phyloP scores from a whole-genome alignment of 2,888 invertebrate species.

The Cantharis rufa region DNA sequence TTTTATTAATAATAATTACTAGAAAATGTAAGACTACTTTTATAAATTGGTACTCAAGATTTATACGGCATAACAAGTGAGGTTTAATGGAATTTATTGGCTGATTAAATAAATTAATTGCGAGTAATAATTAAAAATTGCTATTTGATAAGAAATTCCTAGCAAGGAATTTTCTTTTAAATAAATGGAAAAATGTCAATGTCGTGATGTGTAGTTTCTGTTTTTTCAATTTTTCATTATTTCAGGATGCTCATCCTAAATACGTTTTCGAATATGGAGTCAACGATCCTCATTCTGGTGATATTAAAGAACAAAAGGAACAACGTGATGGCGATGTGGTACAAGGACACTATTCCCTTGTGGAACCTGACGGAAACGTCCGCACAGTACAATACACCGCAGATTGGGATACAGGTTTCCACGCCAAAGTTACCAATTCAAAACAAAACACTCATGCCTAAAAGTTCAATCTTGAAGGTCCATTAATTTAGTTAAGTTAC shows the following conservation, averaged over 20 bases:
- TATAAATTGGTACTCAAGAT: not conserved
- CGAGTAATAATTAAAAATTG: not conserved
- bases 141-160: not conserved
- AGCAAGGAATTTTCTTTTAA: not conserved
- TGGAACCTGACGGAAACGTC: conserved; percentile 76
- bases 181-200: not conserved
- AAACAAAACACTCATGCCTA: conserved; percentile 35
- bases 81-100: not conserved
- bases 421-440: conserved; percentile 69
- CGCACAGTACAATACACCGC: conserved; percentile 76
- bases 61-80: not conserved
- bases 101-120: not conserved
- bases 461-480: not conserved
- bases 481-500: not conserved
- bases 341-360: conserved; percentile 61
- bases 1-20: not conserved
- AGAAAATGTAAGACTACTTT: not conserved
- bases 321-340: conserved; percentile 75
- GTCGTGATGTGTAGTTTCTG: too few relatives aligned
- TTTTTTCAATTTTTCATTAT: not conserved
- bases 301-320: conserved; percentile 74
- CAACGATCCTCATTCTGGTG: conserved; percentile 75
- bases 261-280: conserved; percentile 77
- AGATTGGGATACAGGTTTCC: conserved; percentile 80
- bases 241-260: conserved; percentile 67